Evolutionary conservation across 2,888 invertebrate species (phyloP).

Genomic region (Brachyopa scutellaris): DNA sequence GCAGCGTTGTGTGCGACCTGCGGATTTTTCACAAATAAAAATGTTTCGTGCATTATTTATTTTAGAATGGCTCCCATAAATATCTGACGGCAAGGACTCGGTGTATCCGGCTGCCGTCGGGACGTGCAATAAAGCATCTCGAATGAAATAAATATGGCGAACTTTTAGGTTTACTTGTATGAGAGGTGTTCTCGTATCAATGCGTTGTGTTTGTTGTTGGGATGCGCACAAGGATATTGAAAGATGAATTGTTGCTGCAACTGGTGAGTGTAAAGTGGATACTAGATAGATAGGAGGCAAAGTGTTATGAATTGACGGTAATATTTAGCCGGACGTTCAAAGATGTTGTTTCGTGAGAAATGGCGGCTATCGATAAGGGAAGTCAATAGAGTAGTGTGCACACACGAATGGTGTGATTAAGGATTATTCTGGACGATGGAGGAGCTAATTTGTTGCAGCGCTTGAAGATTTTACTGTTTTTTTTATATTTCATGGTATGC

Average conservation of each 20-base stretch:
- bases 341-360: constrained; percentile 44
- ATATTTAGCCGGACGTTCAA: constrained; percentile 45
- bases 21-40: constrained; percentile 60
- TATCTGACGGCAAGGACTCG: constrained; percentile 66
- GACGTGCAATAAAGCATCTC: constrained; percentile 56
- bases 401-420: background rate
- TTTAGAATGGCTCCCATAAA: constrained; percentile 67
- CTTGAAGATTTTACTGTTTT: no score
- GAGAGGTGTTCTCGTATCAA: constrained; percentile 1
- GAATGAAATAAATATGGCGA: constrained; percentile 51
- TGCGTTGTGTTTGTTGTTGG: constrained; percentile 12
- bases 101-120: constrained; percentile 43
- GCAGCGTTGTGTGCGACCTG: constrained; percentile 26
- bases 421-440: background rate
- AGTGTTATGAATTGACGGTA: constrained; percentile 55
- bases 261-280: constrained; percentile 61
- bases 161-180: constrained; percentile 57
- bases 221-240: constrained; percentile 39
- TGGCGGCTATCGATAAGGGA: constrained; percentile 43
- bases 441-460: background rate
- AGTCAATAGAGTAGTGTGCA: constrained; percentile 23
- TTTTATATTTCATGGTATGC: no score
- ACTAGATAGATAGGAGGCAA: constrained; percentile 46
- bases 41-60: constrained; percentile 67
- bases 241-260: constrained; percentile 58